phyloP scores from a whole-genome alignment of 2,797 vertebrate genomes.

The Merluccius polli region DNA sequence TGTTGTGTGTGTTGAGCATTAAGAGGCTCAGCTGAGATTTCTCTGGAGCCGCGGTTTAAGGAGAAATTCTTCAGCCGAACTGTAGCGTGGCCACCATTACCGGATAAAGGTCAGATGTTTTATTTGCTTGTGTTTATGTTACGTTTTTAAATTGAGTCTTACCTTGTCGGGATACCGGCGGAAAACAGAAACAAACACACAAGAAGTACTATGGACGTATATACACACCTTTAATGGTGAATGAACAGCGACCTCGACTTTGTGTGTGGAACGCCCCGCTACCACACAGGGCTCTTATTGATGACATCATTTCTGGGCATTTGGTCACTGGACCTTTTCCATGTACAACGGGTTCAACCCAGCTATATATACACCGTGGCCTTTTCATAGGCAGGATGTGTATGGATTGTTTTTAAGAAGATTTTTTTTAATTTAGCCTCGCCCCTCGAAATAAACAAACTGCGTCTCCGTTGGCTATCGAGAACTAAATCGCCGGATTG shows the following conservation, averaged over 20 bases:
- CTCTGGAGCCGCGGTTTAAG: constrained; percentile 22
- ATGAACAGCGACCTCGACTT: constrained; percentile 63
- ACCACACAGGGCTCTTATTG: constrained; percentile 73
- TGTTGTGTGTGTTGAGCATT: constrained; percentile 5
- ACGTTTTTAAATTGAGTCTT: constrained; percentile 24
- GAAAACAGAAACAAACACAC: constrained; percentile 19
- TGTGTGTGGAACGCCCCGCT: constrained; percentile 16
- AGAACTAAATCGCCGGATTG: constrained; percentile 20
- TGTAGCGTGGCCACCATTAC: constrained; percentile 40
- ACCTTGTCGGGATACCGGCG: constrained; percentile 32
- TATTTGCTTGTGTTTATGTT: constrained; percentile 21
- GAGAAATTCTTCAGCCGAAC: constrained; percentile 44
- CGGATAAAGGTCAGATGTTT: constrained; percentile 17
- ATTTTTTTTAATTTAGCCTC: constrained; percentile 44
- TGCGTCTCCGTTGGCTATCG: constrained; percentile 28
- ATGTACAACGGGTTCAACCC: constrained; percentile 52
- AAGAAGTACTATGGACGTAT: constrained; percentile 6
- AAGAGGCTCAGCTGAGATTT: constrained; percentile 37
- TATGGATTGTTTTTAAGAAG: constrained; percentile 55
- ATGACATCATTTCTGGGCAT: constrained; percentile 71
- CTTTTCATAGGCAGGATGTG: constrained; percentile 57
- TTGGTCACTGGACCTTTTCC: constrained; percentile 65
- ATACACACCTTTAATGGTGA: constrained; percentile 25
- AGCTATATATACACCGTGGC: constrained; percentile 40
- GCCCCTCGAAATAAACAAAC: constrained; percentile 37